Percentiles rank a stretch among this genome's conserved stretches.
These are phyloP conservation scores for Pyrochroa serraticornis DNA, from an alignment of 2,888 invertebrate species.

Conservation along the genomic window DNA sequence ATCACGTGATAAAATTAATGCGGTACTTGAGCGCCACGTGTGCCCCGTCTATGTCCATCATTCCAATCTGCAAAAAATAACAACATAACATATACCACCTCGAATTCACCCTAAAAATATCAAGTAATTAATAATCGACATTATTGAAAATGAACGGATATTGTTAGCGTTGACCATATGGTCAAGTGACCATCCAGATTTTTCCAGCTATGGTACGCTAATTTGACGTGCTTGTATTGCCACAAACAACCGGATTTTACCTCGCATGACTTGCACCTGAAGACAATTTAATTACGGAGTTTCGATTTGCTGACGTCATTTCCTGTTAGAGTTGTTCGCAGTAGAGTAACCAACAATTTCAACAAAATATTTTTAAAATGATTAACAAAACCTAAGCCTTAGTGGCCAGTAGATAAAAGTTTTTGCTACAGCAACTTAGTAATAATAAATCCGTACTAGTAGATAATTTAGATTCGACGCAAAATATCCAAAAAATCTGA, in stretches of 20 bases:
- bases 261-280: slow-evolving; percentile 24
- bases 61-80: background rate
- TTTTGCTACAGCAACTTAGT: too few relatives aligned
- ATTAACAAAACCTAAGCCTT: too few relatives aligned
- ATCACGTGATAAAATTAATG: slow-evolving; percentile 57
- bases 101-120: background rate
- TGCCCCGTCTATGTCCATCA: slow-evolving; percentile 13
- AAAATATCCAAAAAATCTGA: too few relatives aligned
- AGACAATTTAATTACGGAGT: slow-evolving; percentile 25
- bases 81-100: background rate
- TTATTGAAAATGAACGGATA: background rate
- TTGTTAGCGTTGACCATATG: background rate
- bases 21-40: slow-evolving; percentile 53
- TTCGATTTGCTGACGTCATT: slow-evolving; percentile 27
- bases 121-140: background rate
- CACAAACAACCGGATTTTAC: slow-evolving; percentile 9
- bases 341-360: too few relatives aligned
- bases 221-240: background rate
- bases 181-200: background rate
- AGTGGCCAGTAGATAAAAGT: too few relatives aligned
- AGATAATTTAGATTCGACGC: too few relatives aligned
- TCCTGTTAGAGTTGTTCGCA: slow-evolving; percentile 6
- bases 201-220: background rate
- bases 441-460: too few relatives aligned
- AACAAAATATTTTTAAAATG: too few relatives aligned